Evolutionary conservation across 2,797 vertebrate species (phyloP), one percentile per base, ranked within the genome.

Genomic region (Stomatorhinus walkeri): DNA sequence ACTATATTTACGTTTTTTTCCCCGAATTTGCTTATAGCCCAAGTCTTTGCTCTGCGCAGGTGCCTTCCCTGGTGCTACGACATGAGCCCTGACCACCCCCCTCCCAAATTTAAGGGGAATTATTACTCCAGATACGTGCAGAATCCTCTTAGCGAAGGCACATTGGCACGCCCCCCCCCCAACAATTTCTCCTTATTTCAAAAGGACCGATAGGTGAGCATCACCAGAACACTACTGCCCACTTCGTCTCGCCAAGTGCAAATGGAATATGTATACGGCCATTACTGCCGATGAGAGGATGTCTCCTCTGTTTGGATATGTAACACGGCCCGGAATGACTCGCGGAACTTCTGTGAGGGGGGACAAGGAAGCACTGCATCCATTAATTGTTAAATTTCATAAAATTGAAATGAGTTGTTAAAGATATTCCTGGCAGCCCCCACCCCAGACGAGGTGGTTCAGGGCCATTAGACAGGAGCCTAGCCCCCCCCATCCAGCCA

Each of bases 311-410:
- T 90, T 93, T 94, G 92, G 94, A 94, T 93, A 93, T 95, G 95
- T 95, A 94, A 93, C 91, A 92, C 85, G 19, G 89, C 24, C 90
- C 86, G 28, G 91, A 92, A 91, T 83, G 90, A 91, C 89, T 89
- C 93, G 94, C 93, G 90, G 76, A 89, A 61, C 56, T 2, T 61
- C 9, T 24, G n/a, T n/a, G n/a, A 24, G 79, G 87, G 83, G 46
- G 56, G 92, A 91, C 89, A 87, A 90, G 92, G 91, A 94, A 93
- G 91, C 90, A 90, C 93, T 92, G 91, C 88, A 87, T 85, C 87
- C 94, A 96, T 96, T 95, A 96, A 96, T 96, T 95, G 94, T 95
- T 96, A 96, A 95, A 95, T 95, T 96, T 95, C 95, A 96, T 96
- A 95, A 96, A 96, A 95, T 93, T 95, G 92, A 95, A 95, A 96